Evolutionary conservation across 2,113 vertebrate species (phyloP), one percentile per base, ranked within the genome.

Genomic region (Istiophorus platypterus): DNA sequence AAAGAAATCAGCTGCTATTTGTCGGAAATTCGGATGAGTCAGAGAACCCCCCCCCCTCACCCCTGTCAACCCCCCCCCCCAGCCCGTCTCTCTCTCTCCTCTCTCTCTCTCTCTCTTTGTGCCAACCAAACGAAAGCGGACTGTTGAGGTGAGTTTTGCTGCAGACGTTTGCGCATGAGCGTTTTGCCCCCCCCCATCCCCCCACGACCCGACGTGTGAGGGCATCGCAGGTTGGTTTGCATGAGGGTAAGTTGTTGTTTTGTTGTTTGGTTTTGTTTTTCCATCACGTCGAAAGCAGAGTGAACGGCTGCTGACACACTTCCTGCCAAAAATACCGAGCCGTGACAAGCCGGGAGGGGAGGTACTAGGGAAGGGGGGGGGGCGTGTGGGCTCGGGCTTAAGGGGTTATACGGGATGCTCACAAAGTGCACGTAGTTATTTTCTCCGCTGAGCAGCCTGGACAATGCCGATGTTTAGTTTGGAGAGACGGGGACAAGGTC

Each of bases 181-280:
- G 13, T 6, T 24, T 64, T 7, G 37, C 22, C 10, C 27, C 14
- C 22, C 10, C 27, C 14, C n/a, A n/a, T n/a, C n/a, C n/a, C 22
- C 10, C 27, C 14, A 10, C 26, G 49, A 27, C 31, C 29, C 72
- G 63, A 80, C 77, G 74, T 0, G 72, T 61, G 84, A 78, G 67
- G 42, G 72, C 71, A 58, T 80, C 52, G 27, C 76, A 37, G 71
- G 62, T 42, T 20, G 29, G 1, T 2, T 2, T 47, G 47, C 15
- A 10, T 37, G 69, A 68, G 77, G 90, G 89, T 93, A 86, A 85
- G 92, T 91, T n/a, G n/a, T n/a, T n/a, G n/a, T n/a, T n/a, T n/a
- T n/a, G n/a, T n/a, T n/a, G n/a, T n/a, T n/a, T n/a, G n/a, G n/a
- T n/a, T n/a, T n/a, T n/a, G n/a, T n/a, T n/a, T n/a, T n/a, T n/a